These are phyloP conservation scores for Salpingus planirostris DNA, from an alignment of 2,888 invertebrate species.

Conservation along the genomic window DNA sequence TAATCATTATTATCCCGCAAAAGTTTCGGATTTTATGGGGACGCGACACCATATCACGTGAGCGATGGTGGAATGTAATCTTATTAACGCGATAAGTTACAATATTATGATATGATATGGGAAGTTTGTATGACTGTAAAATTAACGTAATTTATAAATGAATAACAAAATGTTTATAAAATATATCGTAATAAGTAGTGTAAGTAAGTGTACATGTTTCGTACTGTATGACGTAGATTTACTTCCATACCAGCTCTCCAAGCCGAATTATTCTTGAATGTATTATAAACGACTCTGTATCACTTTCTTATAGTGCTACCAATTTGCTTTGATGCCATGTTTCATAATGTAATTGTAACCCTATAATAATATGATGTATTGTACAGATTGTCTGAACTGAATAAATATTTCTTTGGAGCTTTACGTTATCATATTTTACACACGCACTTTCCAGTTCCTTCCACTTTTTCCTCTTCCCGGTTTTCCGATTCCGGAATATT, in stretches of 20 bases:
- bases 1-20: no score
- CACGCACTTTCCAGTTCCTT: no score
- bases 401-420: constrained; percentile 44
- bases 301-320: constrained; percentile 35
- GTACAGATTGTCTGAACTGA: constrained; percentile 46
- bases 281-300: constrained; percentile 37
- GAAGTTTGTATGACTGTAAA: constrained; percentile 25
- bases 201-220: constrained; percentile 36
- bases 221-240: constrained; percentile 35
- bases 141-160: constrained; percentile 24
- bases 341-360: constrained; percentile 42
- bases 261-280: constrained; percentile 39
- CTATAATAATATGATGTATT: constrained; percentile 43
- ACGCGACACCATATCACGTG: no score
- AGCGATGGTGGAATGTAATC: constrained; percentile 17
- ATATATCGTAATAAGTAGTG: constrained; percentile 29
- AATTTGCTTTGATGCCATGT: constrained; percentile 44
- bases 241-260: constrained; percentile 34
- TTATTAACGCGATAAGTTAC: constrained; percentile 21
- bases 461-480: no score
- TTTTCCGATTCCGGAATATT: no score
- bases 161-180: constrained; percentile 26
- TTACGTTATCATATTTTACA: background rate
- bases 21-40: no score
- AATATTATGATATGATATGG: constrained; percentile 18